Evolutionary conservation across 1,140 invertebrate species (phyloP).

Genomic region (Papilio dardanus): DNA sequence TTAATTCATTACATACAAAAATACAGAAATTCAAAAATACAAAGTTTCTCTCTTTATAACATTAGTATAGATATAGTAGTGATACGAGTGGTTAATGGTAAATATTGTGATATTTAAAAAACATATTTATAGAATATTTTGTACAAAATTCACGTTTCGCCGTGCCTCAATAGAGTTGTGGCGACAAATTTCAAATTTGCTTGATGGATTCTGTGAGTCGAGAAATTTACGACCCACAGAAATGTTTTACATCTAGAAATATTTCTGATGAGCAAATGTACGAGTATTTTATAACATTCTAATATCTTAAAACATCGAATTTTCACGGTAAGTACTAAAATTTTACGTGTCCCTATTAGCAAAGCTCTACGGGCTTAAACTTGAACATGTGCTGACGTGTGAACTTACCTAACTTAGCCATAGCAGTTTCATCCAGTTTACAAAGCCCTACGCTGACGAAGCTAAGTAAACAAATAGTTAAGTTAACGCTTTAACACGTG

Average conservation of each 20-base stretch:
- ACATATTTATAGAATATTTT: background rate
- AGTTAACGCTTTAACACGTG: background rate
- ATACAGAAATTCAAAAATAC: too few relatives aligned
- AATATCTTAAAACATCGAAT: background rate
- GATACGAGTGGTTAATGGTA: too few relatives aligned
- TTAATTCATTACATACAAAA: too few relatives aligned
- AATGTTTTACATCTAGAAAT: background rate
- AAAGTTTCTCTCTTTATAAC: background rate
- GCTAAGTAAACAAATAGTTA: background rate
- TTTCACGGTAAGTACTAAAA: background rate
- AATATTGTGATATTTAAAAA: background rate
- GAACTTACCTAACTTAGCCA: background rate
- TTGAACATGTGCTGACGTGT: background rate
- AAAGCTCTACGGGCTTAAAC: background rate
- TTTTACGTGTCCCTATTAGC: background rate
- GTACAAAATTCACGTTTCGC: background rate
- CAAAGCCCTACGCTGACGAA: background rate
- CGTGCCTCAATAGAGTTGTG: background rate
- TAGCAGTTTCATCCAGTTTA: background rate
- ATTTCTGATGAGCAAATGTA: background rate
- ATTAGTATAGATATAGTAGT: too few relatives aligned
- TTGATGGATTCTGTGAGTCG: slow-evolving; percentile 1
- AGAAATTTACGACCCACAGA: background rate
- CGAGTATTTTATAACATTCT: background rate
- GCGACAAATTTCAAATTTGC: slow-evolving; percentile 6